Percentiles rank a stretch among this genome's conserved stretches.
Evolutionary conservation across 30 jellyfish, hydroid and myxozoan genomes (phyloP).

Genomic region (Cassiopea andromeda): DNA sequence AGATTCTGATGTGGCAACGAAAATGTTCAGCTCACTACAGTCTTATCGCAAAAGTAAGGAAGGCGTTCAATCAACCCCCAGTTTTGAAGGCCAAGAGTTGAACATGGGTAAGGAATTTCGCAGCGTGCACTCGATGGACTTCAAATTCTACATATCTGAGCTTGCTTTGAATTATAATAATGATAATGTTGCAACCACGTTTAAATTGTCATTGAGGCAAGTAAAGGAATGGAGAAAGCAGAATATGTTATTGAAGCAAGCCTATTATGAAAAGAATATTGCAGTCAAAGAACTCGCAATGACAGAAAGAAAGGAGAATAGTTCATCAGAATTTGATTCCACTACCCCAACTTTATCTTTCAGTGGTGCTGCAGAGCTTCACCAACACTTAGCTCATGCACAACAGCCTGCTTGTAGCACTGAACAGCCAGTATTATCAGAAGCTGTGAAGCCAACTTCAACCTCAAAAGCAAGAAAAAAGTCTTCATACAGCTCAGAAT

Average conservation of each 20-base stretch:
- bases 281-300: constrained; percentile 7
- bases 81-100: constrained; percentile 25
- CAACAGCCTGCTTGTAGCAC: background rate
- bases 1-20: constrained; percentile 33
- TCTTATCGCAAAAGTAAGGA: background rate
- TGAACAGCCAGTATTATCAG: constrained; percentile 34
- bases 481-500: constrained; percentile 64
- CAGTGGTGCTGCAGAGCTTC: constrained; percentile 8
- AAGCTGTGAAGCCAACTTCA: constrained; percentile 10
- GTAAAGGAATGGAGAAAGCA: constrained; percentile 62
- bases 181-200: constrained; percentile 45
- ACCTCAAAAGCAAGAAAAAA: constrained; percentile 48
- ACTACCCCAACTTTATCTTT: constrained; percentile 9
- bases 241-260: constrained; percentile 54
- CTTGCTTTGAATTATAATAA: constrained; percentile 47
- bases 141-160: constrained; percentile 61
- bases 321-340: background rate
- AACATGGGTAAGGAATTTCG: constrained; percentile 46
- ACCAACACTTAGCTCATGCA: background rate
- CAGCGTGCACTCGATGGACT: constrained; percentile 59
- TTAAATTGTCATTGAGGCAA: constrained; percentile 21
- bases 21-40: constrained; percentile 19
- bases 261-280: constrained; percentile 63
- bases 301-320: background rate
- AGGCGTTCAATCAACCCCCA: background rate